Conservation (phyloP, 2,888 invertebrate genomes). For the Tetranychus truncatus region DNA sequence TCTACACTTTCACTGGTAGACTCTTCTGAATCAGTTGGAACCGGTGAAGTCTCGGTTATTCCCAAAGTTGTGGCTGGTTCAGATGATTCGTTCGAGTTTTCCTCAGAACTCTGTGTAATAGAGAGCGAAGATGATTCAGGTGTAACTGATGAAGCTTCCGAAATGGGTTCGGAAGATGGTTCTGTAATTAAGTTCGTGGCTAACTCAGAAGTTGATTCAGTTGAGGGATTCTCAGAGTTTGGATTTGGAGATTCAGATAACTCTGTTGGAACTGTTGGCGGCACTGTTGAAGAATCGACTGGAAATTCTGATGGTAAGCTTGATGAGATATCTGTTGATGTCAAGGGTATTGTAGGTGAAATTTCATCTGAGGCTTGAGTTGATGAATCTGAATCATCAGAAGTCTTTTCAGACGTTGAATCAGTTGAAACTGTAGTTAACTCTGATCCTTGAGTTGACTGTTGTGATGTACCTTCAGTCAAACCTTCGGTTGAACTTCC, state of each 20-base stretch:
- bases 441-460: not conserved
- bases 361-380: not conserved
- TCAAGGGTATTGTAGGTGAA: not conserved
- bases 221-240: not conserved
- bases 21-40: not conserved
- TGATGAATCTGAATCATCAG: too few relatives aligned
- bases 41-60: not conserved
- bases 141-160: not conserved
- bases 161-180: not conserved
- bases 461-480: not conserved
- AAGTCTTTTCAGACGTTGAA: too few relatives aligned
- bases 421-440: not conserved
- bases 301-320: not conserved
- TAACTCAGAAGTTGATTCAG: not conserved
- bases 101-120: not conserved
- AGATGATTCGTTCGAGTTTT: not conserved
- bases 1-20: too few relatives aligned
- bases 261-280: not conserved
- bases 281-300: not conserved
- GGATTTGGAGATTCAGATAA: not conserved
- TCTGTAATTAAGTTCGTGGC: not conserved
- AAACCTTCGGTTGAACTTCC: not conserved
- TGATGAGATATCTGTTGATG: not conserved
- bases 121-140: not conserved
- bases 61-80: not conserved